Percentiles rank a stretch among this genome's conserved stretches.
These are phyloP conservation scores for Galeopterus variegatus DNA, from an alignment of 2,113 vertebrate species.

Conservation along the genomic window DNA sequence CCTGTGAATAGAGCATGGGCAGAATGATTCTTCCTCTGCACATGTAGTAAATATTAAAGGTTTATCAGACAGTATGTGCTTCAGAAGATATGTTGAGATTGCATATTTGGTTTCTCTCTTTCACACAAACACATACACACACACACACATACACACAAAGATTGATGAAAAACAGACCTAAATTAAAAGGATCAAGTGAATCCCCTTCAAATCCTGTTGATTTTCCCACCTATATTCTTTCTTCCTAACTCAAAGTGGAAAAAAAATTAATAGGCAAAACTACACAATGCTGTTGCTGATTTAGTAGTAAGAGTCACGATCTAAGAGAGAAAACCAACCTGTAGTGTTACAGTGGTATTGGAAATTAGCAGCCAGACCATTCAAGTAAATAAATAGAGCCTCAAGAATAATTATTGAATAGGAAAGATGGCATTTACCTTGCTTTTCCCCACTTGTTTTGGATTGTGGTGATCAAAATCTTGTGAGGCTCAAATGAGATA, in stretches of 20 bases:
- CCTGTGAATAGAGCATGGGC: not conserved
- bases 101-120: not conserved
- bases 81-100: not conserved
- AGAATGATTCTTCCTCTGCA: not conserved
- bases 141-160: not conserved
- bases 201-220: not conserved
- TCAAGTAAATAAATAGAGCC: not conserved
- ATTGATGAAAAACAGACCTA: not conserved
- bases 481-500: not conserved
- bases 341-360: too few relatives aligned
- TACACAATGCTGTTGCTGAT: not conserved
- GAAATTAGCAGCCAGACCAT: not conserved
- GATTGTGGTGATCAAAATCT: not conserved
- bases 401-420: not conserved
- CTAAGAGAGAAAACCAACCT: not conserved
- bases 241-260: not conserved
- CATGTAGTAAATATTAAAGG: not conserved
- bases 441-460: not conserved
- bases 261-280: slow-evolving; percentile 29
- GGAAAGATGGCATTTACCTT: not conserved
- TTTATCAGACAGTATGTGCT: not conserved
- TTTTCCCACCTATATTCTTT: not conserved
- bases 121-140: not conserved
- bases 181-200: not conserved
- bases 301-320: not conserved